Conservation (phyloP, 1,140 invertebrate genomes). For the Cydia strobilella region DNA sequence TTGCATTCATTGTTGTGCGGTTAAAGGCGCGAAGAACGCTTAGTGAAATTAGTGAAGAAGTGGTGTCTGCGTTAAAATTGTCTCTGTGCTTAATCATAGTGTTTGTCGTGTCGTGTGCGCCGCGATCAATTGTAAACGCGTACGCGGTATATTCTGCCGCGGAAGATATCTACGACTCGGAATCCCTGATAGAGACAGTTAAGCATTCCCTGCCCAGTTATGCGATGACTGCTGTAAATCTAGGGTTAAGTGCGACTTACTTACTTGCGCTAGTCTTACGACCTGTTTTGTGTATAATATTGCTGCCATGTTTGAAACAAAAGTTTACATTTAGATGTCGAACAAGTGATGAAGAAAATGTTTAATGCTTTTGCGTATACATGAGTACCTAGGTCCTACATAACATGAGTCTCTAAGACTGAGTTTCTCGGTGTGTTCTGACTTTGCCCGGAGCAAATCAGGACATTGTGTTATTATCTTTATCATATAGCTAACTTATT, state of each 20-base stretch:
- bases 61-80: conserved; percentile 61
- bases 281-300: conserved; percentile 59
- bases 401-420: not conserved
- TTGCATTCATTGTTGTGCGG: conserved; percentile 58
- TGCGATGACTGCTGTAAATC: conserved; percentile 48
- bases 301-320: conserved; percentile 58
- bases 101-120: conserved; percentile 62
- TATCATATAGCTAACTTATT: not conserved
- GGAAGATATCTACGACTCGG: conserved; percentile 42
- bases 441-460: not conserved
- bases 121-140: conserved; percentile 60
- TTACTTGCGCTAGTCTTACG: conserved; percentile 57
- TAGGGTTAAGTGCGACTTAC: conserved; percentile 61
- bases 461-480: not conserved
- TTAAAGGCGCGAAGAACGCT: conserved; percentile 54
- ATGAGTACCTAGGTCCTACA: too few species aligned
- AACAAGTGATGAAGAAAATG: conserved; percentile 44
- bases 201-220: conserved; percentile 40
- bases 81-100: conserved; percentile 68
- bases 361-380: conserved; percentile 32
- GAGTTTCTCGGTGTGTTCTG: not conserved
- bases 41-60: conserved; percentile 53
- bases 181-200: conserved; percentile 39
- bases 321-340: conserved; percentile 53
- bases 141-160: conserved; percentile 55